Evolutionary conservation across 2,888 invertebrate genomes (phyloP).

Genomic region (Kuschelorhynchus macadamiae): DNA sequence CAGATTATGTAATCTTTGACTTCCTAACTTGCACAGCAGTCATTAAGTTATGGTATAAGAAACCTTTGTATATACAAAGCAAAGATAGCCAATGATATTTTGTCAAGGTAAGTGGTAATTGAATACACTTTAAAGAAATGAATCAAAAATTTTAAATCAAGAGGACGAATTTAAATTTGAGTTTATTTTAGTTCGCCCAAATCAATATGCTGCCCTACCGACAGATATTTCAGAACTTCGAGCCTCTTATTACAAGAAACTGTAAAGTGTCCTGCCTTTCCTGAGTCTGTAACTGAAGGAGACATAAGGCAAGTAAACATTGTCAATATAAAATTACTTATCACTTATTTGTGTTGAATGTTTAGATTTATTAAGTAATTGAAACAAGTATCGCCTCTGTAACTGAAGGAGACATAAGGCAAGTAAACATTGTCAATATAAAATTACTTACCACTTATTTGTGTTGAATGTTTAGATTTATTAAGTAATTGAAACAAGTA

Average conservation of each 20-base stretch:
- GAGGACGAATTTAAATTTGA: too few relatives aligned
- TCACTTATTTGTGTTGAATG: too few relatives aligned
- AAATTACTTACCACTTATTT: too few relatives aligned
- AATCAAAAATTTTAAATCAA: too few relatives aligned
- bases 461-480: too few relatives aligned
- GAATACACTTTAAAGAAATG: too few relatives aligned
- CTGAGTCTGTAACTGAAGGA: conserved; percentile 97
- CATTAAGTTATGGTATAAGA: conserved; percentile 49
- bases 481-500: too few relatives aligned
- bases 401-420: too few relatives aligned
- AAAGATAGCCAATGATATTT: conserved; percentile 46
- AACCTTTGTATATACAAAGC: conserved; percentile 54
- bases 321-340: too few relatives aligned
- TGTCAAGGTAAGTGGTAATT: conserved; percentile 48
- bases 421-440: too few relatives aligned
- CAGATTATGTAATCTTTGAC: conserved; percentile 47
- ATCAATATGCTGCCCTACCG: conserved; percentile 49
- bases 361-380: too few relatives aligned
- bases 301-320: conserved; percentile 87
- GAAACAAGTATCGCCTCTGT: too few relatives aligned
- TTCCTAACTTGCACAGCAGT: conserved; percentile 44
- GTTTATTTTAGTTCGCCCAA: conserved; percentile 52
- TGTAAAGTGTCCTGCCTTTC: conserved; percentile 92
- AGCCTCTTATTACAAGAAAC: conserved; percentile 69
- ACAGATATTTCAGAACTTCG: conserved; percentile 67